Evolutionary conservation across 2,113 vertebrate genomes (phyloP).

Genomic region (Zosterops pallidus): DNA sequence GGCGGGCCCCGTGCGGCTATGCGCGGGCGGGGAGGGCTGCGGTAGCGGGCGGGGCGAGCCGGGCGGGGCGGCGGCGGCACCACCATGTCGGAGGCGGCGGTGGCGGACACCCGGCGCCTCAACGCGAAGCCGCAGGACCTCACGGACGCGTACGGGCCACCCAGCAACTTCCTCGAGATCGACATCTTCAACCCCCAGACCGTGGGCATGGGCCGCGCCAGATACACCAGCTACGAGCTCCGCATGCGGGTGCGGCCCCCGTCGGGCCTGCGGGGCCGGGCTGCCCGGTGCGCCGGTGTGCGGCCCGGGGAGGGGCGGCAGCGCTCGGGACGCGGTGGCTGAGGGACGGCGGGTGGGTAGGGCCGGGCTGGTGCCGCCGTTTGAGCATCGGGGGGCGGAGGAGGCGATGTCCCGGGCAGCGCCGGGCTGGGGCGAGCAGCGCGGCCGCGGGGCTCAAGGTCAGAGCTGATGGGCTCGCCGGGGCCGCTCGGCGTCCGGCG

Average conservation of each 20-base stretch:
- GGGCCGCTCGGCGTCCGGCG: neutral
- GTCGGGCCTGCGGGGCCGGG: neutral
- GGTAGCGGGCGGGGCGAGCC: too few relatives aligned
- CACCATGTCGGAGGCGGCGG: too few relatives aligned
- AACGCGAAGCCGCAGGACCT: conserved; percentile 73
- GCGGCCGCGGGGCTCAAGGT: conserved; percentile 3
- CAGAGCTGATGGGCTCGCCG: neutral
- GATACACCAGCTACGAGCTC: conserved; percentile 95
- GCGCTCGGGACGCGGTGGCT: neutral
- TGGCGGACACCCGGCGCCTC: too few relatives aligned
- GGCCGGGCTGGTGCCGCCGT: neutral
- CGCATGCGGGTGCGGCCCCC: conserved; percentile 77
- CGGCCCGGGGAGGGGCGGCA: neutral
- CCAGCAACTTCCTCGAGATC: conserved; percentile 99
- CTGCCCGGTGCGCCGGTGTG: neutral
- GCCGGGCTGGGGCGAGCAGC: neutral
- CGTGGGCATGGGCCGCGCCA: conserved; percentile 90
- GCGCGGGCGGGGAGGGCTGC: too few relatives aligned
- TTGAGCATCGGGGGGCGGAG: neutral
- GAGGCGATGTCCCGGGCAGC: neutral
- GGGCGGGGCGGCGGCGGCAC: too few relatives aligned
- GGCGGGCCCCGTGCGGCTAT: conserved; percentile 3
- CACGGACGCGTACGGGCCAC: conserved; percentile 94
- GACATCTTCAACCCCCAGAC: conserved; percentile 97
- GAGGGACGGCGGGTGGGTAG: neutral